Conservation (phyloP, 2,888 invertebrate genomes). For the Drosophila basisetae region DNA sequence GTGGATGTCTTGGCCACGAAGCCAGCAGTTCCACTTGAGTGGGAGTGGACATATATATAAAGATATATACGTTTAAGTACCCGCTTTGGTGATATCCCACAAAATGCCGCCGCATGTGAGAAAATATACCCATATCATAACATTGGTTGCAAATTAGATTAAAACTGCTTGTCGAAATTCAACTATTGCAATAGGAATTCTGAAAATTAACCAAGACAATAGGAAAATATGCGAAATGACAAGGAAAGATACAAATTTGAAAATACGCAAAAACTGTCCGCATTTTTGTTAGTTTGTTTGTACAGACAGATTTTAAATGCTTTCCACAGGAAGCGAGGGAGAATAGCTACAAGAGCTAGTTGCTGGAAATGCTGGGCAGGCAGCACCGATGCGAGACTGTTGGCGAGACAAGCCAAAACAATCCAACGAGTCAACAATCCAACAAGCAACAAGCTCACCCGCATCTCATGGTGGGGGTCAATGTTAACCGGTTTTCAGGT, state of each 20-base stretch:
- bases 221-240: constrained; percentile 7
- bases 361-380: constrained; percentile 40
- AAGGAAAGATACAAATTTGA: constrained; percentile 16
- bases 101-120: constrained; percentile 11
- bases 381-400: constrained; percentile 55
- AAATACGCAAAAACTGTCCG: constrained; percentile 21
- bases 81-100: constrained; percentile 15
- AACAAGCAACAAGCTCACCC: constrained; percentile 15
- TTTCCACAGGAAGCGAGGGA: constrained; percentile 55
- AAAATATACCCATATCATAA: constrained; percentile 12
- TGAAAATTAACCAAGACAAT: constrained; percentile 52
- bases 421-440: constrained; percentile 3
- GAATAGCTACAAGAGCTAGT: constrained; percentile 5
- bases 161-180: neutral
- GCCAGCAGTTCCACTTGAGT: constrained; percentile 73
- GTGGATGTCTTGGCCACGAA: constrained; percentile 34
- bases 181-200: constrained; percentile 31
- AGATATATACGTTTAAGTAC: constrained; percentile 9
- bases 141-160: constrained; percentile 4
- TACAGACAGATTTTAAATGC: constrained; percentile 11
- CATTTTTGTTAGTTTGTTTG: neutral
- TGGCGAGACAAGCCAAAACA: constrained; percentile 17
- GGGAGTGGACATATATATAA: constrained; percentile 18
- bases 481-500: constrained; percentile 61
- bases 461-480: constrained; percentile 31